A percentile compares a stretch with the other conserved stretches of the same genome.
These are phyloP conservation scores for Urophycis tenuis DNA, from an alignment of 2,797 vertebrate species.

Conservation along the genomic window DNA sequence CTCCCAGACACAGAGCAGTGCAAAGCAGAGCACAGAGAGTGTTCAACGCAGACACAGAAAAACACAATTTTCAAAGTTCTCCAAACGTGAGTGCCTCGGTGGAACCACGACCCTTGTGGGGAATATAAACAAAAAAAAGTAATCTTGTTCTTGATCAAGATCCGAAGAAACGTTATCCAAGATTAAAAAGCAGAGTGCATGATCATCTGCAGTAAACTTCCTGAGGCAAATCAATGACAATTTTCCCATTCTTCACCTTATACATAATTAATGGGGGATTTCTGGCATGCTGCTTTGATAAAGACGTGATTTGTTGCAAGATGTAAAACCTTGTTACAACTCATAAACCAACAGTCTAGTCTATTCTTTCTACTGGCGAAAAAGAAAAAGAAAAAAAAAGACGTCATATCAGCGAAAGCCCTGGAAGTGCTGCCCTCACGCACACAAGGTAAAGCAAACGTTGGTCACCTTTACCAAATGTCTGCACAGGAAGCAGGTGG, in stretches of 20 bases:
- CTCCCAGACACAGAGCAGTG: constrained; percentile 36
- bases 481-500: constrained; percentile 52
- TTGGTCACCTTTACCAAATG: neutral
- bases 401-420: too few relatives aligned
- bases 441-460: neutral
- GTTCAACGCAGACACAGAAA: constrained; percentile 34
- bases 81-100: constrained; percentile 38
- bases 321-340: constrained; percentile 35
- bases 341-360: neutral
- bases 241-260: constrained; percentile 35
- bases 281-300: constrained; percentile 41
- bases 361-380: neutral
- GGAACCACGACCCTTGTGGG: constrained; percentile 21
- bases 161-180: constrained; percentile 28
- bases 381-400: too few relatives aligned
- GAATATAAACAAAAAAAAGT: constrained; percentile 24
- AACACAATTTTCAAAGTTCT: constrained; percentile 39
- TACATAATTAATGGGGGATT: constrained; percentile 48
- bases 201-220: constrained; percentile 27
- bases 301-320: constrained; percentile 44
- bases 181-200: constrained; percentile 9
- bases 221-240: constrained; percentile 37
- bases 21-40: too few relatives aligned
- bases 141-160: constrained; percentile 24
- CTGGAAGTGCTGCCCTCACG: neutral